Evolutionary conservation across 1,140 invertebrate species (phyloP), one percentile per base, ranked within the genome.

Genomic region (Ctenoplectra terminalis): DNA sequence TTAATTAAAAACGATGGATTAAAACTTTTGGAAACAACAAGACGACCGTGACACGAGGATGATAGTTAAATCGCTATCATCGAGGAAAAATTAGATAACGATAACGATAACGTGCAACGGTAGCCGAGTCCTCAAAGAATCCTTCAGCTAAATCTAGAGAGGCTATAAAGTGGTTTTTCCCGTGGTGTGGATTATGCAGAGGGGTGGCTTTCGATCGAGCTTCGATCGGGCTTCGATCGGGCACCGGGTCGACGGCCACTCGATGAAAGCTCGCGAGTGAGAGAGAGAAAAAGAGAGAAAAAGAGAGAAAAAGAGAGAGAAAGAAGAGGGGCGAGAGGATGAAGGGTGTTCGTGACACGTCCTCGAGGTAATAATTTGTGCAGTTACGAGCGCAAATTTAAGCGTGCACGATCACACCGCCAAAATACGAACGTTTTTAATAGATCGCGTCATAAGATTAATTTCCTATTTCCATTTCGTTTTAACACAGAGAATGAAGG

Each of bases 281-380:
- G 58, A 31, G 31, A 34, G 58, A 17, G 26, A n/a, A 26, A 6
- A 54, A n/a, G 23, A n/a, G 13, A 13, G 13, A 23, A 13, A 2
- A 15, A 15, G 4, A 48, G 1, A 23, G 23, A 23, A 50, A 50
- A 52, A 52, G 7, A 1, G 7, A n/a, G 23, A 26, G 17, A 31
- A 31, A 15, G 26, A 60, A 34, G 6, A 26, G 11, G 11, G 15
- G 11, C 29, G 58, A 8, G 61, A 60, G 31, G 11, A 15, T 8
- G 58, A 81, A 84, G 79, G 29, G 72, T 71, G 73, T 73, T 85
- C 75, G 50, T 61, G 84, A 72, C 54, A 73, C 72, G 48, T 43
- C 48, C 79, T 74, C 69, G 26, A 74, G 82, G 70, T 80, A 84
- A 85, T 83, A 84, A 83, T 82, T 73, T 26, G 48, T 37, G 23